Conservation (phyloP, 1,140 invertebrate species). For the Luehdorfia chinensis region DNA sequence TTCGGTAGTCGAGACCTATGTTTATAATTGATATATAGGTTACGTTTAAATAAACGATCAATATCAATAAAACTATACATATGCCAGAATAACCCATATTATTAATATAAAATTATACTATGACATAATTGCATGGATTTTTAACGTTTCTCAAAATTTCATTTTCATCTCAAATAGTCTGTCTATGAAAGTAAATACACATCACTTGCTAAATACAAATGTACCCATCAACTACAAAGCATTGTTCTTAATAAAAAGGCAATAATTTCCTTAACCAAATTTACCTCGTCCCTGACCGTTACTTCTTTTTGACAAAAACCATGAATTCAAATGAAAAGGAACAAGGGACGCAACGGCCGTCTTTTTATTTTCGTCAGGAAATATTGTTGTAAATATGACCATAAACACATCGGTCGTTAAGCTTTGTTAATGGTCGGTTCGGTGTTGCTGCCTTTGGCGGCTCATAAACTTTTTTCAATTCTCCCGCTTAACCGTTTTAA, state of each 20-base stretch:
- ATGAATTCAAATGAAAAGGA: slow-evolving; percentile 26
- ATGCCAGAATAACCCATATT: too few species aligned
- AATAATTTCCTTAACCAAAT: slow-evolving; percentile 29
- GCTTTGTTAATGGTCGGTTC: slow-evolving; percentile 46
- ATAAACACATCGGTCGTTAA: slow-evolving; percentile 56
- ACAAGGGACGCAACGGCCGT: slow-evolving; percentile 26
- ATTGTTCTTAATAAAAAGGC: slow-evolving; percentile 27
- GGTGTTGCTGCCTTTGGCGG: slow-evolving; percentile 40
- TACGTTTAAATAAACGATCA: too few species aligned
- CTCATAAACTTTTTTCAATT: slow-evolving; percentile 48
- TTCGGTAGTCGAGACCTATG: too few species aligned
- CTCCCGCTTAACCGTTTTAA: slow-evolving; percentile 26
- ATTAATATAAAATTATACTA: too few species aligned
- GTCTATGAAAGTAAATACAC: too few species aligned
- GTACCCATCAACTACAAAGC: too few species aligned
- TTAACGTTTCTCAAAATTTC: too few species aligned
- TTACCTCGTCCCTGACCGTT: slow-evolving; percentile 28
- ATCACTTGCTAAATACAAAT: too few species aligned
- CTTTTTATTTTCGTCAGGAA: slow-evolving; percentile 28
- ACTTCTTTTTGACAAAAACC: slow-evolving; percentile 39
- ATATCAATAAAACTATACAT: too few species aligned
- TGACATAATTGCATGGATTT: too few species aligned
- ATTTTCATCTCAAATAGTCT: too few species aligned
- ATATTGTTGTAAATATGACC: slow-evolving; percentile 45
- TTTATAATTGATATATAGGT: too few species aligned